Conservation (phyloP, 2,113 vertebrate genomes). For the Cervus canadensis region DNA sequence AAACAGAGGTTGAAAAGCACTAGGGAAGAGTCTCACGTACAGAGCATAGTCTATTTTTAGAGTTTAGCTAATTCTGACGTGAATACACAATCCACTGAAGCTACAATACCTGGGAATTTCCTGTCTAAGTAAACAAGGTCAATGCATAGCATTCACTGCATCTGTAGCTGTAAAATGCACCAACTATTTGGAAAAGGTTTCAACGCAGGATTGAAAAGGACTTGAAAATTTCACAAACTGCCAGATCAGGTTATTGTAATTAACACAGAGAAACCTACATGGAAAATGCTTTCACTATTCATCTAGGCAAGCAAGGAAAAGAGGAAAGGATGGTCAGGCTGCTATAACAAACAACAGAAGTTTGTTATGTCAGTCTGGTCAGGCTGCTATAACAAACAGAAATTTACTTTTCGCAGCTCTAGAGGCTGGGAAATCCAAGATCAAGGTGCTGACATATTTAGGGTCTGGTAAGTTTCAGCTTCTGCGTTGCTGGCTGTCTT, state of each 20-base stretch:
- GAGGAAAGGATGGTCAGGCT: neutral
- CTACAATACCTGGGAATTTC: conserved; percentile 42
- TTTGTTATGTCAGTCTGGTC: neutral
- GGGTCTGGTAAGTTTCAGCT: neutral
- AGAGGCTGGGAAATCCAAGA: neutral
- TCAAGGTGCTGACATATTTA: neutral
- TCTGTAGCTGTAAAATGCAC: neutral
- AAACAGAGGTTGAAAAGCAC: conserved; percentile 32
- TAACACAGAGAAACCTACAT: neutral
- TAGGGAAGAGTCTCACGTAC: conserved; percentile 17
- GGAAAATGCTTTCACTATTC: neutral
- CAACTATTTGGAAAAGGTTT: neutral
- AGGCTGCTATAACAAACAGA: neutral
- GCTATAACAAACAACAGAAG: neutral
- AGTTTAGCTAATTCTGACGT: conserved; percentile 47
- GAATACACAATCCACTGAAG: neutral
- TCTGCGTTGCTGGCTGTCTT: neutral
- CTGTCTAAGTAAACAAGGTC: conserved; percentile 41
- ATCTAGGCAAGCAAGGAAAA: neutral
- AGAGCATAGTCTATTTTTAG: conserved; percentile 65
- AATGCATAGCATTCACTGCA: neutral
- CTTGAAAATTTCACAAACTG: neutral
- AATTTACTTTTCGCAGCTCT: neutral
- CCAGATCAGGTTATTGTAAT: neutral
- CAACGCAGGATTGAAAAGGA: neutral